phyloP scores from a whole-genome alignment of 1,140 invertebrate species.

The Oryzaephilus surinamensis region DNA sequence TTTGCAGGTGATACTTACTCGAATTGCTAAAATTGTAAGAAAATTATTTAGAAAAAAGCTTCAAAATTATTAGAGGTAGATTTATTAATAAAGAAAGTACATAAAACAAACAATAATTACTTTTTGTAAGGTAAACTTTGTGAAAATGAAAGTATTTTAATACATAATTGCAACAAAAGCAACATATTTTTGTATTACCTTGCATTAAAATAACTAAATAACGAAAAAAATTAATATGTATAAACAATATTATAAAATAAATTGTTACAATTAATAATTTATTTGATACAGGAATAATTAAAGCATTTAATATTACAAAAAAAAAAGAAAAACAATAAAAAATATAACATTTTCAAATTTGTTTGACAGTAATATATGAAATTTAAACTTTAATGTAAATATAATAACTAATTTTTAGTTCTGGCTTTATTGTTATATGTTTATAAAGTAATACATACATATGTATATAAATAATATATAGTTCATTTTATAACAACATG shows the following conservation, averaged over 20 bases:
- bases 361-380: slow-evolving; percentile 26
- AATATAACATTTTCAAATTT: slow-evolving; percentile 12
- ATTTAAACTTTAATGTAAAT: too few relatives aligned
- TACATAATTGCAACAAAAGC: slow-evolving; percentile 22
- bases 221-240: too few relatives aligned
- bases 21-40: too few relatives aligned
- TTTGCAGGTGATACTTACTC: too few relatives aligned
- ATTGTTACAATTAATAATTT: too few relatives aligned
- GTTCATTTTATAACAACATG: too few relatives aligned
- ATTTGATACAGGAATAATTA: slow-evolving; percentile 11
- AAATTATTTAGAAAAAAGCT: too few relatives aligned
- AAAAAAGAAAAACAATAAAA: slow-evolving; percentile 8
- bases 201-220: slow-evolving; percentile 8
- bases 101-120: slow-evolving; percentile 29
- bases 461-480: too few relatives aligned
- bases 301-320: slow-evolving; percentile 13
- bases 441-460: too few relatives aligned
- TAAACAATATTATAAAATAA: slow-evolving; percentile 4
- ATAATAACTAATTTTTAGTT: too few relatives aligned
- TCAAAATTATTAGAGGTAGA: slow-evolving; percentile 34
- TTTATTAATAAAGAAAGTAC: slow-evolving; percentile 36
- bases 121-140: slow-evolving; percentile 22
- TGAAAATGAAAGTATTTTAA: slow-evolving; percentile 19
- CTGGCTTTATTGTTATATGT: too few relatives aligned
- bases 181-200: slow-evolving; percentile 3